Evolutionary conservation across 2,797 vertebrate genomes (phyloP).

Genomic region (Spinus olivaceus): DNA sequence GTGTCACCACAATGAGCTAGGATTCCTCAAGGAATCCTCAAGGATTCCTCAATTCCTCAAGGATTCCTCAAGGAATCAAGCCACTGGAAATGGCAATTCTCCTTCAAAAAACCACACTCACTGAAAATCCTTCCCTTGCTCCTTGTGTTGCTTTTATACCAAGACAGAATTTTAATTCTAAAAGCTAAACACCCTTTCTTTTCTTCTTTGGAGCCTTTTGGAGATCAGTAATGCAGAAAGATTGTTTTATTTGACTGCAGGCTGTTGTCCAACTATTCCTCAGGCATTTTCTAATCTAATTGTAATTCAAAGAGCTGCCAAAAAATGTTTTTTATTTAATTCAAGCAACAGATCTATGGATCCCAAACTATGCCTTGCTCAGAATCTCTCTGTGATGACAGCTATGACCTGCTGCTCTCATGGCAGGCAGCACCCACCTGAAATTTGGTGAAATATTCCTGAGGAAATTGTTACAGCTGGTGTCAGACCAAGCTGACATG

Average conservation of each 20-base stretch:
- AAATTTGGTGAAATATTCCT: background rate
- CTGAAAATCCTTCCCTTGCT: background rate
- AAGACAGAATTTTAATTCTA: background rate
- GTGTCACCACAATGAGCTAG: background rate
- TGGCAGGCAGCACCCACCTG: background rate
- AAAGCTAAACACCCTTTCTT: background rate
- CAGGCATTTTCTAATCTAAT: background rate
- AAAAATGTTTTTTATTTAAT: background rate
- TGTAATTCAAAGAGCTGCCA: background rate
- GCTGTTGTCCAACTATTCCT: background rate
- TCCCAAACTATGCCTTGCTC: background rate
- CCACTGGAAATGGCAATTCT: background rate
- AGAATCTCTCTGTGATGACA: background rate
- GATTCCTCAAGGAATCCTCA: background rate
- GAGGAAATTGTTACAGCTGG: background rate
- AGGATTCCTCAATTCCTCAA: no score
- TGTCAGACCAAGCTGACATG: background rate
- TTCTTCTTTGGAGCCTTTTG: background rate
- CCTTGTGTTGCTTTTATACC: background rate
- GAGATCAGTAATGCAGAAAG: background rate
- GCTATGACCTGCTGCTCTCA: background rate
- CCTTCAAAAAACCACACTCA: background rate
- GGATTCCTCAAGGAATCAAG: background rate
- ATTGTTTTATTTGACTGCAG: background rate
- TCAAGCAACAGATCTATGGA: background rate